Evolutionary conservation across 2,797 vertebrate species (phyloP), one percentile per base, ranked within the genome.

Genomic region (Acanthopagrus latus): DNA sequence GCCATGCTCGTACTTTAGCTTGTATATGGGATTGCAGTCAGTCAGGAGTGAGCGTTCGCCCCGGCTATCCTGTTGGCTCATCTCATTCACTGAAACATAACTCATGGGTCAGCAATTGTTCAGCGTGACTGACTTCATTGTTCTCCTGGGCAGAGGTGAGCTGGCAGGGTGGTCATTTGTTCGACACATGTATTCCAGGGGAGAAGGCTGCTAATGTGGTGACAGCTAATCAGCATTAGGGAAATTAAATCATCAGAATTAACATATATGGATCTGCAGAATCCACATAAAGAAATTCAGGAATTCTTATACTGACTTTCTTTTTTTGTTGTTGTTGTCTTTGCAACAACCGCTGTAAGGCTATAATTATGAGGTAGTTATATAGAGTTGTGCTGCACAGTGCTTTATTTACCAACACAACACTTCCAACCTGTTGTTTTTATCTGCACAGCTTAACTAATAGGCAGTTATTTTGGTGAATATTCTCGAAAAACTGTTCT

Each of bases 21-120:
- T 80, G 80, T 88, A 64, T 77, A 57, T 57, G 27, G 25, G 73
- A 83, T 80, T 77, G 84, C 73, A 84, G 85, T 92, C 67, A 77
- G 86, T 87, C 77, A 87, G 78, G 75, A 91, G 82, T 89, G 87
- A 79, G 80, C 48, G 73, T 90, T 88, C 85, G 80, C 57, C 33
- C 38, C 73, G 59, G 67, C 83, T 76, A 66, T 76, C 65, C 82
- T 60, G 86, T 85, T 76, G 82, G 78, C 81, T 83, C 47, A 66
- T 86, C 85, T 88, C 90, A 83, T 93, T 93, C 93, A 90, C 72
- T 80, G 78, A 82, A 88, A 89, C 77, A 88, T 81, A 93, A 91
- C 85, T 89, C 86, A 86, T 79, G 74, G 89, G 89, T 96, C 94
- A 95, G 95, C 95, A 94, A 73, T 93, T 94, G 85, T 95, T 95